Base-by-base conservation (phyloP, 2,797 vertebrate species). In the Microchirus variegatus region DNA sequence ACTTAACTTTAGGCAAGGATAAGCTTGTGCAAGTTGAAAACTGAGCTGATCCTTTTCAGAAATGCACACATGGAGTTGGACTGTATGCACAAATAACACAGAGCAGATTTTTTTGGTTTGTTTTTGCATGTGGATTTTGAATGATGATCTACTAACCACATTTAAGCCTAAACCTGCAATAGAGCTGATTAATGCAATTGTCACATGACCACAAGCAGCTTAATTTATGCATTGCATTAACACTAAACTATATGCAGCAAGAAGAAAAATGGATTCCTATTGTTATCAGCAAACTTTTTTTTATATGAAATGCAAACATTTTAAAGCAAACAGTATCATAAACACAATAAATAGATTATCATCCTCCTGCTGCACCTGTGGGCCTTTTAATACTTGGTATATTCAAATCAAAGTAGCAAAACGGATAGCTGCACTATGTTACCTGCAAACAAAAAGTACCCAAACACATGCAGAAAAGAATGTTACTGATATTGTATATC, bases 301-400 rank as follows among this genome's bases (percentile, higher is more conserved):
- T 54, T 57, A 69, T 78, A 51, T 51, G 14, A 73, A 70, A 78
- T 62, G 17, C 35, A 73, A 55, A 58, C 51, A 59, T 17, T 50
- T 45, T 22, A 57, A 53, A 54, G 6, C 12, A 62, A 6, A 31
- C 31, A 31, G 31, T 31, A 31, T 31, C 37, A 67, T 42, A 1
- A 49, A 64, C 16, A 42, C 43, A 81, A 84, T 83, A 84, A 82
- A 86, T 81, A 67, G 17, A 53, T 61, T 22, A 44, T 8, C 12
- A 26, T 59, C 41, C 17, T 49, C 37, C 22, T 42, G 18, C 15
- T 13, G 13, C 36, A 22, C 19, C 45, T 14, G 10, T 61, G n/a
- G 16, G 14, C n/a, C 47, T 51, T 13, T 1, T 58, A 22, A 31
- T 45, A 4, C 26, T 42, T 50, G 37, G 50, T 71, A 61, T 14